These are phyloP conservation scores for Heliconius congener DNA, from an alignment of 1,140 invertebrate species.

Conservation along the genomic window DNA sequence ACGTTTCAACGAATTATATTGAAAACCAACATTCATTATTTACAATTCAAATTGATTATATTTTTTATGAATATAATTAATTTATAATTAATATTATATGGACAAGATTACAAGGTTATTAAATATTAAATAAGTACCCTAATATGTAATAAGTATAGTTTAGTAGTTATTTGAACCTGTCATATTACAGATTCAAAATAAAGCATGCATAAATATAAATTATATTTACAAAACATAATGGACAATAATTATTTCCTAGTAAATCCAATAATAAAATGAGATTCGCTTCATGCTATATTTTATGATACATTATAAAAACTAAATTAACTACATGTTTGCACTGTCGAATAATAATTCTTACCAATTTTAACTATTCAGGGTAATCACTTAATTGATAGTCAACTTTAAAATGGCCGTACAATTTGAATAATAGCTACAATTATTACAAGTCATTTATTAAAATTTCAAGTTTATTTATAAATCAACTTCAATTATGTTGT, in stretches of 20 bases:
- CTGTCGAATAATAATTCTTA: not conserved
- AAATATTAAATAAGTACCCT: constrained; percentile 1
- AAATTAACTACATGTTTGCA: not conserved
- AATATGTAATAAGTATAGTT: too few species aligned
- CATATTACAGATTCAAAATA: not conserved
- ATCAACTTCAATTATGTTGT: not conserved
- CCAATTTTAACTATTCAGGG: not conserved
- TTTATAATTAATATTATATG: not conserved
- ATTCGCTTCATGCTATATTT: not conserved
- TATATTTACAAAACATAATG: constrained; percentile 2
- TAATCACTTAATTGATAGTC: constrained; percentile 10
- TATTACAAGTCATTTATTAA: constrained; percentile 13
- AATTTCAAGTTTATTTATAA: not conserved
- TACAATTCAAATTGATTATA: constrained; percentile 18
- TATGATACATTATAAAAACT: not conserved
- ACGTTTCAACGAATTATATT: constrained; percentile 24
- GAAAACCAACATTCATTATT: constrained; percentile 21
- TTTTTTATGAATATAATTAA: constrained; percentile 18
- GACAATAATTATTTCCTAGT: not conserved
- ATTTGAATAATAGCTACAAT: constrained; percentile 17
- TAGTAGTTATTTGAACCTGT: not conserved
- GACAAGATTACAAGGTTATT: not conserved
- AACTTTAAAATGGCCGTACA: constrained; percentile 13
- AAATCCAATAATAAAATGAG: not conserved
- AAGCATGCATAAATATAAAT: not conserved